phyloP scores from a whole-genome alignment of 1,140 invertebrate species.

The Neuroterus valhalla region DNA sequence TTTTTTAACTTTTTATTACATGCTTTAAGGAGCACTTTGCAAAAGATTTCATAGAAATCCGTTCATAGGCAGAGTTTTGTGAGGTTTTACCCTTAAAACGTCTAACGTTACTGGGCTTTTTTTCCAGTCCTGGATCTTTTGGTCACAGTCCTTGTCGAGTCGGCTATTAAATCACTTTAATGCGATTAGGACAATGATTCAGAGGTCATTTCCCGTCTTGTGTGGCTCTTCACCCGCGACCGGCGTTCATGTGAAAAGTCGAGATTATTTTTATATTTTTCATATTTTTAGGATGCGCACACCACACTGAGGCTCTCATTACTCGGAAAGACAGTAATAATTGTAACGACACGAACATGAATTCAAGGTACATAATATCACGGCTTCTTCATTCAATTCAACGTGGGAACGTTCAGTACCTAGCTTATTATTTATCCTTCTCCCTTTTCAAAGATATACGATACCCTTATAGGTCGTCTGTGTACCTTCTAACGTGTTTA shows the following conservation, averaged over 20 bases:
- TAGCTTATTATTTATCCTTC: slow-evolving; percentile 43
- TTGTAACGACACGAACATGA: slow-evolving; percentile 50
- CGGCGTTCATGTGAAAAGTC: slow-evolving; percentile 43
- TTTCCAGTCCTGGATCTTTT: background rate
- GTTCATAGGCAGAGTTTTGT: too few relatives aligned
- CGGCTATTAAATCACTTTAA: slow-evolving; percentile 26
- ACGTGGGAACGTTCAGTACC: slow-evolving; percentile 58
- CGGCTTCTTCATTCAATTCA: slow-evolving; percentile 54
- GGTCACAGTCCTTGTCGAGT: background rate
- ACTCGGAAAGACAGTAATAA: slow-evolving; percentile 56
- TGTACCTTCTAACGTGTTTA: background rate
- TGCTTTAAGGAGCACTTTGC: too few relatives aligned
- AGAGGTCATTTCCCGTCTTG: slow-evolving; percentile 20
- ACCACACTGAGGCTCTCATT: slow-evolving; percentile 32
- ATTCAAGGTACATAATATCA: slow-evolving; percentile 52
- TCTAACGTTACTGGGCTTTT: too few relatives aligned
- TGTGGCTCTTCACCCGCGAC: slow-evolving; percentile 10
- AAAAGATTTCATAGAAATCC: too few relatives aligned
- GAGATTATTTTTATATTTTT: slow-evolving; percentile 44
- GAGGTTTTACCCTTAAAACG: too few relatives aligned
- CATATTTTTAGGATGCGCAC: slow-evolving; percentile 39
- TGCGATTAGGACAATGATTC: slow-evolving; percentile 15
- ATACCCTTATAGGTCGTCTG: slow-evolving; percentile 20
- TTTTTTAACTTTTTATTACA: too few relatives aligned
- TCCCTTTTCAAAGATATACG: slow-evolving; percentile 44